phyloP scores from a whole-genome alignment of 2,888 invertebrate genomes.

The Rhamphomyia laevipes region DNA sequence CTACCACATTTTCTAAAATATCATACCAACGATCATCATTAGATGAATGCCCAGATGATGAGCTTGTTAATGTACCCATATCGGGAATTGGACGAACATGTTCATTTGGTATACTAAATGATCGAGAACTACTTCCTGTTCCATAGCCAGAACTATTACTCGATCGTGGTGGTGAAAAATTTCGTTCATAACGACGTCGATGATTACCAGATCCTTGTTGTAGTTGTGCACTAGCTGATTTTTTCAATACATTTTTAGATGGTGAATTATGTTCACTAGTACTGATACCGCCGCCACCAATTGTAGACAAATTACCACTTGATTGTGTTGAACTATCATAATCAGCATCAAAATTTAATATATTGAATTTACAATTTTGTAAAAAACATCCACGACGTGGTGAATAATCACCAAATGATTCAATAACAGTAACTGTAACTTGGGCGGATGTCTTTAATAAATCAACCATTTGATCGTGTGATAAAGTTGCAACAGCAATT shows the following conservation, averaged over 20 bases:
- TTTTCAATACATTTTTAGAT: constrained; percentile 17
- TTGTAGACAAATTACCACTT: constrained; percentile 10
- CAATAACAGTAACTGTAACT: constrained; percentile 72
- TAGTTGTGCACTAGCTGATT: constrained; percentile 30
- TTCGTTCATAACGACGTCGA: constrained; percentile 59
- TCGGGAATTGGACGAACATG: constrained; percentile 15
- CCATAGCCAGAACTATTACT: constrained; percentile 77
- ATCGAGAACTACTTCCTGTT: constrained; percentile 49
- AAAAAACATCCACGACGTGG: constrained; percentile 56
- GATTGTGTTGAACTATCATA: constrained; percentile 39
- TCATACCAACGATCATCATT: constrained; percentile 54
- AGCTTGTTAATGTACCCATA: constrained; percentile 48
- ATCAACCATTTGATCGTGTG: constrained; percentile 88
- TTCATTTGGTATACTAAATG: constrained; percentile 29
- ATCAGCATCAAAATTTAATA: constrained; percentile 49
- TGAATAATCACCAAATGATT: constrained; percentile 54
- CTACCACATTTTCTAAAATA: constrained; percentile 38
- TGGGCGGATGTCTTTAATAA: constrained; percentile 78
- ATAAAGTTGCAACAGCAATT: constrained; percentile 77
- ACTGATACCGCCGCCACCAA: background rate
- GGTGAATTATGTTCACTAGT: constrained; percentile 10
- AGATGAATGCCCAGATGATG: constrained; percentile 50
- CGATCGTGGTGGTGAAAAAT: constrained; percentile 65
- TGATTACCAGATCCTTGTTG: constrained; percentile 40
- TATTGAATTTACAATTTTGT: constrained; percentile 51